A percentile compares a stretch with the other conserved stretches of the same genome.
These are phyloP conservation scores for Acanthosepion lycidas DNA, from an alignment of 2,888 invertebrate species.

Conservation along the genomic window DNA sequence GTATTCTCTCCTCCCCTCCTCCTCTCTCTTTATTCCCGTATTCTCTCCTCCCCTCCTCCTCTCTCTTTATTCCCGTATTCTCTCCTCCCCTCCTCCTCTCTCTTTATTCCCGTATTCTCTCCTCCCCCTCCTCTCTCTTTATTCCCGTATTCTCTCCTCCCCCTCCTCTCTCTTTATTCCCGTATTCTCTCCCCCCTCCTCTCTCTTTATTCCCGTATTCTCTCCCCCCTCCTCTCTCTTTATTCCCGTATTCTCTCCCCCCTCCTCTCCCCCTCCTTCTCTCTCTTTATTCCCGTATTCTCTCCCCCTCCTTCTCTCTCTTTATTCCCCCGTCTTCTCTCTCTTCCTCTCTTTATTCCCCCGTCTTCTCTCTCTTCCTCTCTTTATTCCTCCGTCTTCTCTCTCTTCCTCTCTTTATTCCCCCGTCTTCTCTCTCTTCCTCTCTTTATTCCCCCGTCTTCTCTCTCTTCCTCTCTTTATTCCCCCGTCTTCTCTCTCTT, in stretches of 20 bases:
- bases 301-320: neutral
- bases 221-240: neutral
- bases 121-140: too few relatives aligned
- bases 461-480: neutral
- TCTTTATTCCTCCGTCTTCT: too few relatives aligned
- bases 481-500: accelerated
- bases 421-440: accelerated
- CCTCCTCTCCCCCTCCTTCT: neutral
- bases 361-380: accelerated
- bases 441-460: neutral
- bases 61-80: neutral
- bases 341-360: too few relatives aligned
- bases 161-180: neutral
- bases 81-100: neutral
- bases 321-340: accelerated
- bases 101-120: neutral
- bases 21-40: accelerated
- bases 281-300: neutral
- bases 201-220: accelerated
- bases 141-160: neutral
- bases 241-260: neutral
- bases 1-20: neutral
- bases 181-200: neutral
- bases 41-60: neutral
- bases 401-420: neutral